These are phyloP conservation scores for Cephus spinipes DNA, from an alignment of 2,888 invertebrate species.

Conservation along the genomic window DNA sequence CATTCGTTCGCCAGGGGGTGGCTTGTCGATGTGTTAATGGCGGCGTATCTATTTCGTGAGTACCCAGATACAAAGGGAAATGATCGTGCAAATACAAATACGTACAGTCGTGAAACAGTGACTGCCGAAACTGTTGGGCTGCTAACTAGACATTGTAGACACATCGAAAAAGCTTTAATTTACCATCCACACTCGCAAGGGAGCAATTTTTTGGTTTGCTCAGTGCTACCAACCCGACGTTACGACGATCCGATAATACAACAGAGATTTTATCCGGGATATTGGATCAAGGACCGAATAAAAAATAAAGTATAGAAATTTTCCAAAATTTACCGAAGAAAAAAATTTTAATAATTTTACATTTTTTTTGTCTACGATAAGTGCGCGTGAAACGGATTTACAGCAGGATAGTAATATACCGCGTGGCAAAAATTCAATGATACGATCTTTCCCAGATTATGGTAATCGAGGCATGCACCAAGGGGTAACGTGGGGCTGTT, in stretches of 20 bases:
- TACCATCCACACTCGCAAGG: not conserved
- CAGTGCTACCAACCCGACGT: not conserved
- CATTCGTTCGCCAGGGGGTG: slow-evolving; percentile 18
- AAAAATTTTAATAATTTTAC: no score
- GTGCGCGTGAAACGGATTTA: not conserved
- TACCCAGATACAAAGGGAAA: not conserved
- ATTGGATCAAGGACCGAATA: not conserved
- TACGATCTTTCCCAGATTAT: not conserved
- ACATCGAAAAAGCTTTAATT: not conserved
- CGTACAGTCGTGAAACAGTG: not conserved
- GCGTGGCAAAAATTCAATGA: not conserved
- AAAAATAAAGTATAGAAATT: not conserved
- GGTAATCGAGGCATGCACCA: not conserved
- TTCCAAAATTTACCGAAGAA: not conserved
- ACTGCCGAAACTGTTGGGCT: not conserved
- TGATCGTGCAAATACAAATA: not conserved
- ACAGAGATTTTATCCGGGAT: not conserved
- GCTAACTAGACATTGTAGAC: not conserved
- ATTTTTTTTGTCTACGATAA: no score
- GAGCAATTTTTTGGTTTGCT: not conserved
- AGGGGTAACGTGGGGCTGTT: not conserved
- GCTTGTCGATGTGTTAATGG: slow-evolving; percentile 32
- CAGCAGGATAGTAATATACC: not conserved
- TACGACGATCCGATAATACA: not conserved
- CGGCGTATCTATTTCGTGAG: slow-evolving; percentile 6